Conservation (phyloP, 2,888 invertebrate genomes). For the Parnassius glacialis region DNA sequence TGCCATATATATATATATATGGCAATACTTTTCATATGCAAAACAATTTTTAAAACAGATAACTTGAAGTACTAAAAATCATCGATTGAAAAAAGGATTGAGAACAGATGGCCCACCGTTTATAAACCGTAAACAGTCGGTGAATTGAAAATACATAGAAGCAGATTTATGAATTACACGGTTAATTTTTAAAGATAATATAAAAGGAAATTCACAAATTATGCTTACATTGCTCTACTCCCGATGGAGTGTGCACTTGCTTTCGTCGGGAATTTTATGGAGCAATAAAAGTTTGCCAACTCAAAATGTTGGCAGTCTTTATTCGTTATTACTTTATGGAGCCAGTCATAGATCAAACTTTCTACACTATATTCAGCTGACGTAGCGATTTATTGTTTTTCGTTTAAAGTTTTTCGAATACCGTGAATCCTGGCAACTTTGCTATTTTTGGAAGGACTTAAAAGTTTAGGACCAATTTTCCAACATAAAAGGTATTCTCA, state of each 20-base stretch:
- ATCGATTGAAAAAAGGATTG: too few species aligned
- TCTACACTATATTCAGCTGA: slow-evolving; percentile 21
- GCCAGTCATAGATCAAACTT: slow-evolving; percentile 27
- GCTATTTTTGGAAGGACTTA: too few species aligned
- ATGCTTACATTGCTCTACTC: slow-evolving; percentile 23
- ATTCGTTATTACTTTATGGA: slow-evolving; percentile 27
- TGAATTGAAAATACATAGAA: neutral
- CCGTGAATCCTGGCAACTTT: too few species aligned
- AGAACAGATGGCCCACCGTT: too few species aligned
- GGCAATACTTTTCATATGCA: too few species aligned
- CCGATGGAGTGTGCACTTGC: slow-evolving; percentile 24
- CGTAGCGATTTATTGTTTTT: slow-evolving; percentile 19
- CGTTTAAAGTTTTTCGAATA: slow-evolving; percentile 11
- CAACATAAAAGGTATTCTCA: too few species aligned
- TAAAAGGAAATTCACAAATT: slow-evolving; percentile 22
- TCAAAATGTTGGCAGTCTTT: slow-evolving; percentile 28
- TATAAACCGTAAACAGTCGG: too few species aligned
- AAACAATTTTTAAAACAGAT: too few species aligned
- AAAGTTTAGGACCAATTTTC: too few species aligned
- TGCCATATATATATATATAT: too few species aligned
- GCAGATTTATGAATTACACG: neutral
- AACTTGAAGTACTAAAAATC: too few species aligned
- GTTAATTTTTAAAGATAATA: slow-evolving; percentile 21
- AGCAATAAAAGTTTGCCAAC: slow-evolving; percentile 27
- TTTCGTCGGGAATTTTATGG: slow-evolving; percentile 26